These are phyloP conservation scores for Antedon mediterranea DNA, from an alignment of 53 echinoderm and acorn worm genomes.

Conservation along the genomic window DNA sequence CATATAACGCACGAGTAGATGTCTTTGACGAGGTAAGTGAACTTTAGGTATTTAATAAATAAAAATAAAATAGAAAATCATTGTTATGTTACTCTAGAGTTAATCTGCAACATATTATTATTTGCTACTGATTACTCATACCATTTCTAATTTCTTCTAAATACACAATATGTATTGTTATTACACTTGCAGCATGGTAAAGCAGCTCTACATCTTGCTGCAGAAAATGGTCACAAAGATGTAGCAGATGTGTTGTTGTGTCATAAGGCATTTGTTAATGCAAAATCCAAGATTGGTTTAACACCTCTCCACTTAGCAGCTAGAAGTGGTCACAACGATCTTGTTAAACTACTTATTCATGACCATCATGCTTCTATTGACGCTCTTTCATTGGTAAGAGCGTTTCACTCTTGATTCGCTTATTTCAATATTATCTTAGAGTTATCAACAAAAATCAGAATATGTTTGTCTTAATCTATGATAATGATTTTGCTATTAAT, in stretches of 20 bases:
- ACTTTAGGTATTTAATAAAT: no score
- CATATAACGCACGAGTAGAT: conserved; percentile 75
- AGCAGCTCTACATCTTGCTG: conserved; percentile 87
- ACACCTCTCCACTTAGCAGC: conserved; percentile 79
- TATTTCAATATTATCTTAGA: no score
- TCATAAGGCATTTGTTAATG: conserved; percentile 93
- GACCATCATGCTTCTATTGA: conserved; percentile 74
- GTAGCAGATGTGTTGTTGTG: conserved; percentile 68
- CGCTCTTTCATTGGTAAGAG: conserved; percentile 80
- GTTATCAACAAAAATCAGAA: no score
- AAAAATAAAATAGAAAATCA: no score
- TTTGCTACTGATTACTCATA: background rate
- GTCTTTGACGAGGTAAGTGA: conserved; percentile 84
- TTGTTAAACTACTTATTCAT: conserved; percentile 50
- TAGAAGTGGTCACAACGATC: conserved; percentile 74
- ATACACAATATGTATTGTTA: background rate
- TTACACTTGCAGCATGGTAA: conserved; percentile 60
- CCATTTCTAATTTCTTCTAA: background rate
- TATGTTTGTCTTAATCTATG: no score
- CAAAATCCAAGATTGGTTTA: conserved; percentile 82
- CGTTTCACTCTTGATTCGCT: no score
- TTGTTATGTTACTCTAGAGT: no score
- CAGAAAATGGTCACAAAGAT: conserved; percentile 70
- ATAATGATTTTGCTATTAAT: no score
- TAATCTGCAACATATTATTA: no score